phyloP scores from a whole-genome alignment of 2,113 vertebrate species.

The Hystrix brachyura region DNA sequence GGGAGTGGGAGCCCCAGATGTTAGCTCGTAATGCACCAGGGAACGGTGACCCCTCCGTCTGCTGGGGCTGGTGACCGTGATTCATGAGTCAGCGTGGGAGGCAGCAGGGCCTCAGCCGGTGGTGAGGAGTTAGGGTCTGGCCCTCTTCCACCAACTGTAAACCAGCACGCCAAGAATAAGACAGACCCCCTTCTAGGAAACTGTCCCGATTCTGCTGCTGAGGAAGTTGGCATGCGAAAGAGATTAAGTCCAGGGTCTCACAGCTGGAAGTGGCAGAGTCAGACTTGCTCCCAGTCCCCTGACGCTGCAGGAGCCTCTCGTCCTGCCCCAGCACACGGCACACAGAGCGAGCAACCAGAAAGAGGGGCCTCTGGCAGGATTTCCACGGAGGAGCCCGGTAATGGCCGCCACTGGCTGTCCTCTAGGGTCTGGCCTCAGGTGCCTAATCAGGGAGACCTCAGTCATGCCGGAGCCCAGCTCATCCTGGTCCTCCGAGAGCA shows the following conservation, averaged over 20 bases:
- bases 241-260: not conserved
- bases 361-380: too few species aligned
- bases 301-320: not conserved
- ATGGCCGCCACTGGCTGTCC: not conserved
- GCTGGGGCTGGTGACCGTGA: slow-evolving; percentile 57
- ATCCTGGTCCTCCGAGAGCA: not conserved
- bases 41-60: slow-evolving; percentile 5
- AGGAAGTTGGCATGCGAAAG: not conserved
- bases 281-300: not conserved
- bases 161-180: not conserved
- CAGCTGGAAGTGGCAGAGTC: not conserved
- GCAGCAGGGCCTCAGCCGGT: not conserved
- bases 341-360: not conserved
- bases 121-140: not conserved
- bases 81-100: not conserved
- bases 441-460: not conserved
- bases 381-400: not conserved
- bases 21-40: not conserved
- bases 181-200: not conserved
- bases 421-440: not conserved
- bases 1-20: slow-evolving; percentile 34
- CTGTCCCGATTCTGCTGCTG: not conserved
- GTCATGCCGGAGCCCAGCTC: not conserved
- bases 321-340: not conserved
- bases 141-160: not conserved